Evolutionary conservation across 2,888 invertebrate genomes (phyloP).

Genomic region (Ophion ventricosus): DNA sequence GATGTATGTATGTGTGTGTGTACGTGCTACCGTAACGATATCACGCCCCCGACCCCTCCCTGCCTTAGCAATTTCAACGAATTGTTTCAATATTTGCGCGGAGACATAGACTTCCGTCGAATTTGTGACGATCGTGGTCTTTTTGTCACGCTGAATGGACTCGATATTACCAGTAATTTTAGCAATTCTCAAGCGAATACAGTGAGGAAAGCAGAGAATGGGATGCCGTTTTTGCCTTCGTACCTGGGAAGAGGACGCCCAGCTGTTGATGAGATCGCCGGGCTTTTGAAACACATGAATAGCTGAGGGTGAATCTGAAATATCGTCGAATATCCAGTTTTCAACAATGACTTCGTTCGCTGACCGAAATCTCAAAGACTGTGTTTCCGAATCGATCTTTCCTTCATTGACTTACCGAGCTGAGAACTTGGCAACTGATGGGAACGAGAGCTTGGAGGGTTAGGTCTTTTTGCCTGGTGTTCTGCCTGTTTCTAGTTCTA

Average conservation of each 20-base stretch:
- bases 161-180: not conserved
- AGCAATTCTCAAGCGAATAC: not conserved
- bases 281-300: constrained; percentile 3
- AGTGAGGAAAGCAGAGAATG: not conserved
- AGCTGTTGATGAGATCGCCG: constrained; percentile 13
- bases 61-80: not conserved
- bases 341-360: not conserved
- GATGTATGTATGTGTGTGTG: not conserved
- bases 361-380: not conserved
- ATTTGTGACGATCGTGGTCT: not conserved
- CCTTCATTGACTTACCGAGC: not conserved
- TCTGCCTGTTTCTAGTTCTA: not conserved
- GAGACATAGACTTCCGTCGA: not conserved
- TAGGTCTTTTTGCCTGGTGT: not conserved
- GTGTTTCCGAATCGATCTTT: not conserved
- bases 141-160: not conserved
- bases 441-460: not conserved
- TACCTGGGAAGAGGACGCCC: constrained; percentile 13
- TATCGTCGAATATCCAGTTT: constrained; percentile 2
- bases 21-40: constrained; percentile 16
- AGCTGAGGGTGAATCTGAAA: not conserved
- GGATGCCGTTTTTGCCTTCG: too few relatives aligned
- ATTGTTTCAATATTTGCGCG: constrained; percentile 24
- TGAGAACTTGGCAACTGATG: not conserved
- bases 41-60: too few relatives aligned